phyloP scores from a whole-genome alignment of 2,888 invertebrate species.

The Ectropis crepuscularia region DNA sequence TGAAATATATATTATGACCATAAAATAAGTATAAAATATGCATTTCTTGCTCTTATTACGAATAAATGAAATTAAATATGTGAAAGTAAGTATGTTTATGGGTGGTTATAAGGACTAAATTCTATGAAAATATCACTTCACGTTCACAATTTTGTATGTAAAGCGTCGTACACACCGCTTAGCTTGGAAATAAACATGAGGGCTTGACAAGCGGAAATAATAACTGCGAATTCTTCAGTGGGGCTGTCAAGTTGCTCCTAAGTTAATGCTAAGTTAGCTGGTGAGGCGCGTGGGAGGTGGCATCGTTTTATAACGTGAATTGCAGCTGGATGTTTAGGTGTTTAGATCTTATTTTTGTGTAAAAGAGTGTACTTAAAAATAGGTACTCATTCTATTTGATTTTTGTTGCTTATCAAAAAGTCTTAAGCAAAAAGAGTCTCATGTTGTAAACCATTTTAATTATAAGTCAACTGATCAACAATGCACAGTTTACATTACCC shows the following conservation, averaged over 20 bases:
- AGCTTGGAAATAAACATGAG: conserved; percentile 23
- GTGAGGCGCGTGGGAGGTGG: conserved; percentile 33
- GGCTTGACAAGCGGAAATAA: conserved; percentile 23
- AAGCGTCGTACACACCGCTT: conserved; percentile 8
- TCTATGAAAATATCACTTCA: conserved; percentile 19
- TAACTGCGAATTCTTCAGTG: conserved; percentile 35
- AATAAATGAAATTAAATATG: no score
- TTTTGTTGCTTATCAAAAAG: not conserved
- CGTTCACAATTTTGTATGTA: conserved; percentile 4
- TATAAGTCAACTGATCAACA: not conserved
- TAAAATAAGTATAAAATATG: no score
- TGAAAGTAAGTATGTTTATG: no score
- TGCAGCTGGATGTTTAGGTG: not conserved
- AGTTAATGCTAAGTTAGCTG: conserved; percentile 31
- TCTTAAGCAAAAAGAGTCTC: no score
- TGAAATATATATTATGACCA: no score
- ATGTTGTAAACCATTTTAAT: not conserved
- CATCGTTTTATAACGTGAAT: conserved; percentile 22
- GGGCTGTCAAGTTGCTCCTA: conserved; percentile 32
- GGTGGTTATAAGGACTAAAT: not conserved
- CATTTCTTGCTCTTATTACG: no score
- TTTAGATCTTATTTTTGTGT: no score
- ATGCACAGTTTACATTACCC: no score
- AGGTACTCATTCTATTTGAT: no score
- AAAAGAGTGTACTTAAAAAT: no score